phyloP scores from a whole-genome alignment of 23 tunicate species.

The Aplidium turbinatum region DNA sequence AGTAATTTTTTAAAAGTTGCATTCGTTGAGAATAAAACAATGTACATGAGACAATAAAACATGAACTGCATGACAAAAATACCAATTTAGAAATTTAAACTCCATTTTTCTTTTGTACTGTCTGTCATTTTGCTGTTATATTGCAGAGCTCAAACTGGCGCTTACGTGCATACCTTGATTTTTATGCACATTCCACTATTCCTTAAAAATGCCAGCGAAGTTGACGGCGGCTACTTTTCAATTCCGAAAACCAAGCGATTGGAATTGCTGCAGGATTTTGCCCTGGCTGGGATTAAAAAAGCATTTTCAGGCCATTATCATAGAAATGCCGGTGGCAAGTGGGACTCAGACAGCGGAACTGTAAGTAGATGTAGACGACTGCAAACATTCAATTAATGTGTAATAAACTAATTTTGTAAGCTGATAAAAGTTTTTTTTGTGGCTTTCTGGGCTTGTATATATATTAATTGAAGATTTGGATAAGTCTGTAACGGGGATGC shows the following conservation, averaged over 20 bases:
- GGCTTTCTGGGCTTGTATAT: too few relatives aligned
- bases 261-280: slow-evolving; percentile 38
- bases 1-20: too few relatives aligned
- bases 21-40: too few relatives aligned
- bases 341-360: slow-evolving; percentile 18
- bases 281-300: slow-evolving; percentile 69
- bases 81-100: too few relatives aligned
- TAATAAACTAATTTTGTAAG: neutral
- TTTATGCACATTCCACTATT: slow-evolving; percentile 97
- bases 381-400: neutral
- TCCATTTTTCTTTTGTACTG: too few relatives aligned
- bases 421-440: too few relatives aligned
- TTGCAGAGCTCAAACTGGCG: slow-evolving; percentile 36
- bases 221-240: slow-evolving; percentile 49
- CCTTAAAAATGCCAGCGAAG: slow-evolving; percentile 54
- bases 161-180: slow-evolving; percentile 39
- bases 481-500: too few relatives aligned
- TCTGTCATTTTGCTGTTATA: too few relatives aligned
- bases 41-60: too few relatives aligned
- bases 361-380: neutral
- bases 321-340: slow-evolving; percentile 76
- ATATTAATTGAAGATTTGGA: too few relatives aligned
- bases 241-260: slow-evolving; percentile 44
- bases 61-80: too few relatives aligned
- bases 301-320: slow-evolving; percentile 90